A percentile compares a stretch with the other conserved stretches of the same genome.
Evolutionary conservation across 2,113 vertebrate genomes (phyloP).

Genomic region (Sinocyclocheilus grahami): DNA sequence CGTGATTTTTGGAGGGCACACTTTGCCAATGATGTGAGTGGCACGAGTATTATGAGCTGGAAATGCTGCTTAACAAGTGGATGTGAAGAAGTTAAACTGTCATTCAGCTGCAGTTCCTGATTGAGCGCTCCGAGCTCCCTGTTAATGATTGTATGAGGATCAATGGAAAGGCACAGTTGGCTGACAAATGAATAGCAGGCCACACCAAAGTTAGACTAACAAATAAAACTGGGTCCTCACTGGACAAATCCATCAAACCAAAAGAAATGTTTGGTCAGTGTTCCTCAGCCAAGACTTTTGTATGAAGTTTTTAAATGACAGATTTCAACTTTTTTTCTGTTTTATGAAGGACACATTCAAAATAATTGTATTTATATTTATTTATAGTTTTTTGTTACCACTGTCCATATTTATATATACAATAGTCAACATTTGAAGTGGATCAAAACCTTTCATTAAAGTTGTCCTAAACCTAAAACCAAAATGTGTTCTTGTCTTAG

Average conservation of each 20-base stretch:
- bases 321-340: not conserved
- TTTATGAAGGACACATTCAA: not conserved
- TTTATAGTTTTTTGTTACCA: not conserved
- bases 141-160: conserved; percentile 74
- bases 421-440: too few species aligned
- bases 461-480: too few species aligned
- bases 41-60: conserved; percentile 52
- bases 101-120: conserved; percentile 64
- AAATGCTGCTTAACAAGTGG: conserved; percentile 61
- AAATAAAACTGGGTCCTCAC: conserved; percentile 19
- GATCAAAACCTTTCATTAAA: too few species aligned
- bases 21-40: conserved; percentile 50
- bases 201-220: conserved; percentile 31
- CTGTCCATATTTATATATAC: not conserved
- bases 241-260: conserved; percentile 34
- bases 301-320: not conserved
- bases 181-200: conserved; percentile 43
- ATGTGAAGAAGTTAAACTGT: conserved; percentile 52
- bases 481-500: too few species aligned
- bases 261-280: not conserved
- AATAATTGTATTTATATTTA: too few species aligned
- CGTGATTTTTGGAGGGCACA: conserved; percentile 64
- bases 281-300: not conserved
- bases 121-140: conserved; percentile 58
- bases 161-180: conserved; percentile 63